Evolutionary conservation across 2,797 vertebrate genomes (phyloP).

Genomic region (Somateria mollissima): DNA sequence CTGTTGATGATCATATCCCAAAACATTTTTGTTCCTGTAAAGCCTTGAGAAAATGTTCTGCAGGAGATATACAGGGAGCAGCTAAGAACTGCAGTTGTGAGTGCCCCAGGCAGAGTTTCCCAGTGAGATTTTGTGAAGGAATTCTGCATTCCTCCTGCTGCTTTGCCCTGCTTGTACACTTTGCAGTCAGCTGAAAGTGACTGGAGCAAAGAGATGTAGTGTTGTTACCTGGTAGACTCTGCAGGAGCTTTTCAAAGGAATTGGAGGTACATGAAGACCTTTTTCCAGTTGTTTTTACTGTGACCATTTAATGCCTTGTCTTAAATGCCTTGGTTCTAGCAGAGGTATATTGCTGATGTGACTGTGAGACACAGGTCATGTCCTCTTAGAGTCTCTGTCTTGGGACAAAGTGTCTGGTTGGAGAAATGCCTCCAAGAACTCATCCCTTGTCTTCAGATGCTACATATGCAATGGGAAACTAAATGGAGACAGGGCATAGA

Average conservation of each 20-base stretch:
- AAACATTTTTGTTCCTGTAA: not conserved
- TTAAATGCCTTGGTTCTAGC: not conserved
- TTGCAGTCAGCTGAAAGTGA: not conserved
- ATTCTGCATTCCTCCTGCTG: not conserved
- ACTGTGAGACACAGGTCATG: not conserved
- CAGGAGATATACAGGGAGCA: not conserved
- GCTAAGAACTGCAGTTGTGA: not conserved
- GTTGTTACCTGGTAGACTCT: not conserved
- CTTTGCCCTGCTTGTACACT: not conserved
- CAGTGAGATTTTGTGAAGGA: not conserved
- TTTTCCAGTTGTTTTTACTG: not conserved
- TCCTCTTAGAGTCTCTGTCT: not conserved
- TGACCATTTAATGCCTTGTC: not conserved
- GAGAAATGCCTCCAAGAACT: not conserved
- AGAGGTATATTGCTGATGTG: not conserved
- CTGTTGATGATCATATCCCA: not conserved
- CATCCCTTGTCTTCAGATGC: not conserved
- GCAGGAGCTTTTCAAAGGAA: not conserved
- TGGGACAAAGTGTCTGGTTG: not conserved
- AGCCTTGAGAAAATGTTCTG: not conserved
- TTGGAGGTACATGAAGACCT: not conserved
- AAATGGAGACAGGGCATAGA: not conserved
- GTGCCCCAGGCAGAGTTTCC: not conserved
- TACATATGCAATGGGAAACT: rapidly evolving
- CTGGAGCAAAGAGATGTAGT: not conserved